A percentile compares a stretch with the other conserved stretches of the same genome.
Conservation (phyloP, 2,888 invertebrate species). For the Caenorhabditis sp. region DNA sequence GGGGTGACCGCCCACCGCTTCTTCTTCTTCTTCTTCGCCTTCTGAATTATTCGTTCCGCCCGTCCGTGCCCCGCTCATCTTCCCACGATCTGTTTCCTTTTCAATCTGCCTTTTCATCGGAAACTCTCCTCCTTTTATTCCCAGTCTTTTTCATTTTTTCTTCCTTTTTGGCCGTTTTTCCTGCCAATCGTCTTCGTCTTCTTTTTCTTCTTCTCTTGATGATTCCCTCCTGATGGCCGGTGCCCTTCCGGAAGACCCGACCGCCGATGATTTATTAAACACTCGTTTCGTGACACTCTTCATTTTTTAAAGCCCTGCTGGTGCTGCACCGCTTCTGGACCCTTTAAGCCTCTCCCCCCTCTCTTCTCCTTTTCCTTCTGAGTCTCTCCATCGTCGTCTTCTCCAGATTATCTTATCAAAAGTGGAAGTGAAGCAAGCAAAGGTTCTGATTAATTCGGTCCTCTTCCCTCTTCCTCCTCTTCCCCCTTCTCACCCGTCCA, state of each 20-base stretch:
- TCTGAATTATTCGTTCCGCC: conserved; percentile 28
- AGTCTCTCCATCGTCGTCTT: too few relatives aligned
- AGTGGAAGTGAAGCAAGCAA: too few relatives aligned
- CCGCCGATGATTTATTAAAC: conserved; percentile 45
- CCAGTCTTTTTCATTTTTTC: background rate
- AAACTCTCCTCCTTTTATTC: background rate
- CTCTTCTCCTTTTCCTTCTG: background rate
- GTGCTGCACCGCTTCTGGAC: too few relatives aligned
- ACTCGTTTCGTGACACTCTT: conserved; percentile 35
- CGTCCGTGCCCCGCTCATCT: background rate
- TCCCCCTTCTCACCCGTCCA: too few relatives aligned
- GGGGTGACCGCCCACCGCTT: too few relatives aligned
- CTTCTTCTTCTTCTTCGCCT: too few relatives aligned
- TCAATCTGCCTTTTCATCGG: background rate
- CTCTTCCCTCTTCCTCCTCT: too few relatives aligned
- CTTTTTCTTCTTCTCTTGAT: too few relatives aligned
- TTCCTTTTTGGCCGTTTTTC: background rate
- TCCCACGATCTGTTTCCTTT: conserved; percentile 27
- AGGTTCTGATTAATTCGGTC: conserved; percentile 11
- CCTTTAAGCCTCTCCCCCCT: conserved; percentile 22
- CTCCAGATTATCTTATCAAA: background rate
- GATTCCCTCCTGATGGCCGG: too few relatives aligned
- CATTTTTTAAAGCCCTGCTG: conserved; percentile 20
- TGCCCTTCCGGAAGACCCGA: too few relatives aligned
- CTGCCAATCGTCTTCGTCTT: too few relatives aligned